A percentile compares a stretch with the other conserved stretches of the same genome.
phyloP scores from a whole-genome alignment of 2,113 vertebrate genomes.

The Pleuronectes platessa region DNA sequence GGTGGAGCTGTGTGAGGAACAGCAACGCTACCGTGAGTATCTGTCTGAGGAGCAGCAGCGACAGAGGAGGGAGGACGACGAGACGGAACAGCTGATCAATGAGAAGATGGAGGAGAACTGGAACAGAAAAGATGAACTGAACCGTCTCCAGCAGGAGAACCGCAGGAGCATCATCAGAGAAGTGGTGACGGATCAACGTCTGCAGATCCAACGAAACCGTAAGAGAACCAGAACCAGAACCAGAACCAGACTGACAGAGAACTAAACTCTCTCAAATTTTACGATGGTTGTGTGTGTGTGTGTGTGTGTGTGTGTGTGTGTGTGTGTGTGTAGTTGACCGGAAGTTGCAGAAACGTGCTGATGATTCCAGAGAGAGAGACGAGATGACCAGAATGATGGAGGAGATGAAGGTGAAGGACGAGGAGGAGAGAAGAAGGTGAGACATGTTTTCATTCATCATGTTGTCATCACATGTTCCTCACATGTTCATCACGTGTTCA shows the following conservation, averaged over 20 bases:
- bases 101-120: constrained; percentile 79
- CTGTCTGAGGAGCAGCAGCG: constrained; percentile 79
- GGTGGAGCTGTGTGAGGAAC: constrained; percentile 83
- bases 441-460: not conserved
- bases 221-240: constrained; percentile 58
- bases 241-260: too few relatives aligned
- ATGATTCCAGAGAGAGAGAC: constrained; percentile 78
- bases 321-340: constrained; percentile 77
- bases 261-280: too few relatives aligned
- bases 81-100: constrained; percentile 79
- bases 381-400: constrained; percentile 72
- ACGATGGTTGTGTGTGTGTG: not conserved
- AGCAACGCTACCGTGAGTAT: constrained; percentile 83
- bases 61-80: constrained; percentile 80
- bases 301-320: constrained; percentile 25
- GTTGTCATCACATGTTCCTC: not conserved
- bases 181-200: constrained; percentile 80
- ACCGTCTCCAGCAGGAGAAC: constrained; percentile 77
- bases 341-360: constrained; percentile 79
- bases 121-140: constrained; percentile 74
- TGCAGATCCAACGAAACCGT: constrained; percentile 90
- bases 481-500: not conserved
- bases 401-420: constrained; percentile 77
- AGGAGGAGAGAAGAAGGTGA: constrained; percentile 75
- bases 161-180: constrained; percentile 84